A percentile compares a stretch with the other conserved stretches of the same genome.
These are phyloP conservation scores for Dryomyza anilis DNA, from an alignment of 2,888 invertebrate species.

Conservation along the genomic window DNA sequence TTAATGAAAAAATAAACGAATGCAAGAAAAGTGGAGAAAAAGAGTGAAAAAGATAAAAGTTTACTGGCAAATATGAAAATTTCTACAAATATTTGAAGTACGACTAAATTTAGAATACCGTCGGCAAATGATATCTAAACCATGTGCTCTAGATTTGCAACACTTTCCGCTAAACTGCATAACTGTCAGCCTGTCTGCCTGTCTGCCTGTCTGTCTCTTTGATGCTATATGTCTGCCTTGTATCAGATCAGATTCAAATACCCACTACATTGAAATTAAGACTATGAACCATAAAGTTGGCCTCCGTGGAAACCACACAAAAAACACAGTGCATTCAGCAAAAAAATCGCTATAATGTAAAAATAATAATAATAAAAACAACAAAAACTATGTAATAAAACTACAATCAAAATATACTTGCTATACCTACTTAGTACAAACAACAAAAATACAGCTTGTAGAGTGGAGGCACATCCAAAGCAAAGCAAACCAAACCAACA, in stretches of 20 bases:
- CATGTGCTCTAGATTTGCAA: no score
- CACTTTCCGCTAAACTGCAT: not conserved
- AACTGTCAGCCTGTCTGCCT: conserved; percentile 4
- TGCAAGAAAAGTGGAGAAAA: no score
- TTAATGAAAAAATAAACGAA: no score
- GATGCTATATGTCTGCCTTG: conserved; percentile 7
- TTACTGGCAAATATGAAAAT: no score
- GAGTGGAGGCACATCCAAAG: not conserved
- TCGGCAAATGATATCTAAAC: no score
- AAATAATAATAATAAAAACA: no score
- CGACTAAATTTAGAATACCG: no score
- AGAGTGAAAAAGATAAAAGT: no score
- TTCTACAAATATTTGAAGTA: no score
- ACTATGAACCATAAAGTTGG: conserved; percentile 37
- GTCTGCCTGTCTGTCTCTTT: no score
- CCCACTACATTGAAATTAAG: conserved; percentile 27
- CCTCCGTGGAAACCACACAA: conserved; percentile 39
- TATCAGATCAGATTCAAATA: not conserved
- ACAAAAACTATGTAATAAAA: not conserved
- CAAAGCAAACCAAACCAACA: not conserved
- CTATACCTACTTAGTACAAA: not conserved
- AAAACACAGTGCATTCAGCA: conserved; percentile 21
- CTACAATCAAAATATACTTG: not conserved
- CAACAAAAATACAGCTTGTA: not conserved
- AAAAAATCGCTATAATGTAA: conserved; percentile 18